Conservation (phyloP, 2,888 invertebrate species). For the Caenorhabditis sp. region DNA sequence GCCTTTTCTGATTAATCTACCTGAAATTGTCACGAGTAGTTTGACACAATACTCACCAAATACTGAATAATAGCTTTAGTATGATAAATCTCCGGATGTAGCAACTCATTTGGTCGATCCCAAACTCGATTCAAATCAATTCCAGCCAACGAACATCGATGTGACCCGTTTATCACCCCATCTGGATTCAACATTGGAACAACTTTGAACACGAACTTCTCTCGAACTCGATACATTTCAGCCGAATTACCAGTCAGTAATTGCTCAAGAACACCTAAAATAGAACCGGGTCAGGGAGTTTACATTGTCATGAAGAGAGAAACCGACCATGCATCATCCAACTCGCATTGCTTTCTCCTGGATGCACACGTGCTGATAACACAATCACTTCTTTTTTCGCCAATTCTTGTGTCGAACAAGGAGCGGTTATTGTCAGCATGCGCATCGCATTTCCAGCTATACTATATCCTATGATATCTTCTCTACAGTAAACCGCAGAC, state of each 20-base stretch:
- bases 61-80: constrained; percentile 77
- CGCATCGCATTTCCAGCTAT: constrained; percentile 73
- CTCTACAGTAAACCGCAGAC: constrained; percentile 37
- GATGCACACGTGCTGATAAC: constrained; percentile 84
- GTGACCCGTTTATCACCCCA: constrained; percentile 79
- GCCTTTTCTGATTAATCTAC: too few species aligned
- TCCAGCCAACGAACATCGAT: constrained; percentile 78
- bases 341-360: constrained; percentile 86
- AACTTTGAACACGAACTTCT: constrained; percentile 83
- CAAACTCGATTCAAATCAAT: constrained; percentile 87
- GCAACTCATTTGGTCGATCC: constrained; percentile 87
- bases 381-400: constrained; percentile 75
- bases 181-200: constrained; percentile 89
- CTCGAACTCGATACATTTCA: constrained; percentile 75
- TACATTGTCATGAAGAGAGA: too few species aligned
- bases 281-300: too few species aligned
- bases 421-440: constrained; percentile 80
- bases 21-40: too few species aligned
- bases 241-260: constrained; percentile 30
- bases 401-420: constrained; percentile 65
- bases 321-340: constrained; percentile 83
- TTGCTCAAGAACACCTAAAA: constrained; percentile 47
- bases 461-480: constrained; percentile 47
- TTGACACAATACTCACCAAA: constrained; percentile 45
- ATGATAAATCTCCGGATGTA: constrained; percentile 91